These are phyloP conservation scores for Panthera uncia DNA, from an alignment of 2,113 vertebrate genomes.

Conservation along the genomic window DNA sequence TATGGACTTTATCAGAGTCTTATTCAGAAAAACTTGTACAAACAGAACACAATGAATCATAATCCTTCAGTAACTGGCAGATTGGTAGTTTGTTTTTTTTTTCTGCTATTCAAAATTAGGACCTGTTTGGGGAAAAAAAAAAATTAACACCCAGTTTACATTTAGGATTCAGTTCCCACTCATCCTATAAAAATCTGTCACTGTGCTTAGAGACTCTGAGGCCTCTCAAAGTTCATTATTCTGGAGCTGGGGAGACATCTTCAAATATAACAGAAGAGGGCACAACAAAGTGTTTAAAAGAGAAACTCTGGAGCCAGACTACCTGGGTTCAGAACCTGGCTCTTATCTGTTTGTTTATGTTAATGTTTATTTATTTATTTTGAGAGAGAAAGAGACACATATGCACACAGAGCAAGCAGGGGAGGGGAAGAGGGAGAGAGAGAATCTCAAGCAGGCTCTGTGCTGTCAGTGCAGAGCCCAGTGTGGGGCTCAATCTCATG, in stretches of 20 bases:
- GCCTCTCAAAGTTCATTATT: slow-evolving; percentile 1
- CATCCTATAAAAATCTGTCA: not conserved
- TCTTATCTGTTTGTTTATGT: not conserved
- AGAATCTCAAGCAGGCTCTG: no score
- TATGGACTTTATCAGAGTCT: not conserved
- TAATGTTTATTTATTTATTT: no score
- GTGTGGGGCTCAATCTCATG: no score
- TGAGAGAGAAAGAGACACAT: no score
- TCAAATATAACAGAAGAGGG: not conserved
- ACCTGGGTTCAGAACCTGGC: not conserved
- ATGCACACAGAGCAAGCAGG: no score
- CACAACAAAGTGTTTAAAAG: not conserved
- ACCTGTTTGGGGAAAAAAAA: not conserved
- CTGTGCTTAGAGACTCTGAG: not conserved
- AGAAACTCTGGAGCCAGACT: not conserved
- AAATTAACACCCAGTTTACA: not conserved
- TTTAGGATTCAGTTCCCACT: slow-evolving; percentile 8
- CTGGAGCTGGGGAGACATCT: not conserved
- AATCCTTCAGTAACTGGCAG: not conserved
- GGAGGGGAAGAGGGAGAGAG: no score
- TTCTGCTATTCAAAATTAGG: slow-evolving; percentile 28
- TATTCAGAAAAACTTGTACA: not conserved
- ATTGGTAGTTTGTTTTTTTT: not conserved
- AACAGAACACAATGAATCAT: not conserved
- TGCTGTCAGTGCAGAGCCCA: no score